These are phyloP conservation scores for Bombus difficillimus DNA, from an alignment of 1,140 invertebrate genomes.

Conservation along the genomic window DNA sequence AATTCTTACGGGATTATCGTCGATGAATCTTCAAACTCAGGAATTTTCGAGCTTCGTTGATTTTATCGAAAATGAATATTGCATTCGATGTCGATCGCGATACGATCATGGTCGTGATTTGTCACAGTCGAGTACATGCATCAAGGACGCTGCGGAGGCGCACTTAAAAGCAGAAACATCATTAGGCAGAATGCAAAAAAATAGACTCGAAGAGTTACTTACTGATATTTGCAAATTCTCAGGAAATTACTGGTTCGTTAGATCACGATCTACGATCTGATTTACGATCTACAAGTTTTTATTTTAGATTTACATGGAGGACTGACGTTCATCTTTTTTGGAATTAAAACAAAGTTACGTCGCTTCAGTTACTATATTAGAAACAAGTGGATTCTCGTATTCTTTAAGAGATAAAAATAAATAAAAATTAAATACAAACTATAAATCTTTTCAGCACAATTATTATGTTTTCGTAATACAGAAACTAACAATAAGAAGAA, in stretches of 20 bases:
- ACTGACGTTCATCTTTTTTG: background rate
- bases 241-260: constrained; percentile 29
- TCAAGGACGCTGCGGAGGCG: constrained; percentile 46
- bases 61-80: background rate
- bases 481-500: background rate
- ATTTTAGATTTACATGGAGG: background rate
- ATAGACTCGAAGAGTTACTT: background rate
- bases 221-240: constrained; percentile 22
- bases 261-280: constrained; percentile 4
- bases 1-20: too few relatives aligned
- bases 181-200: constrained; percentile 27
- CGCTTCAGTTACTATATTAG: too few relatives aligned
- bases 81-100: background rate
- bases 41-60: background rate
- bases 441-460: background rate
- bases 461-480: background rate
- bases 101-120: constrained; percentile 30
- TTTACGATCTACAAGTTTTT: constrained; percentile 1
- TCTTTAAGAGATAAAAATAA: too few relatives aligned
- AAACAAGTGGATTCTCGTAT: too few relatives aligned
- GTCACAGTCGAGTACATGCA: constrained; percentile 46
- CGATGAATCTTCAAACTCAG: background rate
- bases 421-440: background rate
- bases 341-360: too few relatives aligned
- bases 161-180: constrained; percentile 15